phyloP scores from a whole-genome alignment of 2,888 invertebrate species.

The Lasiommata megera region DNA sequence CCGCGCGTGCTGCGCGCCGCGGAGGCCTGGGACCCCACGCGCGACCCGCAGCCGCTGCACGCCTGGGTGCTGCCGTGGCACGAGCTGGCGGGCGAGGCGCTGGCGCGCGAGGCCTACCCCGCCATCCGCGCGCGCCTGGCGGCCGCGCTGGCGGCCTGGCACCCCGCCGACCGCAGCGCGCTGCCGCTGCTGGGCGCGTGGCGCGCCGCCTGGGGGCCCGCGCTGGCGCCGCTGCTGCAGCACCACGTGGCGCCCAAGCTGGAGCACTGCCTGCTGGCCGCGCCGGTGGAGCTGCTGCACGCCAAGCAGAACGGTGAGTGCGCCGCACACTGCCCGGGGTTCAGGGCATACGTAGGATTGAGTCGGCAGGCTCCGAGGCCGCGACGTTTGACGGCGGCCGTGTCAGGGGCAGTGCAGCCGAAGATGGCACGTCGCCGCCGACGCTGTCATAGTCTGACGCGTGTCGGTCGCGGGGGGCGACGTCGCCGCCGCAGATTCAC shows the following conservation, averaged over 20 bases:
- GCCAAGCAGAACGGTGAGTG: no score
- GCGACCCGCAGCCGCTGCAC: slow-evolving; percentile 97
- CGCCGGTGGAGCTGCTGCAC: slow-evolving; percentile 56
- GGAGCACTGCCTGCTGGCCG: slow-evolving; percentile 83
- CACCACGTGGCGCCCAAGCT: slow-evolving; percentile 95
- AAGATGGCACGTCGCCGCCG: no score
- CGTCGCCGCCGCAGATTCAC: no score
- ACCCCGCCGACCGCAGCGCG: slow-evolving; percentile 96
- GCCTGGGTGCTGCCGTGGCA: slow-evolving; percentile 99
- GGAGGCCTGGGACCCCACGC: slow-evolving; percentile 96
- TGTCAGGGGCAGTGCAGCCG: no score
- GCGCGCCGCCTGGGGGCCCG: slow-evolving; percentile 82
- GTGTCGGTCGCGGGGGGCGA: no score
- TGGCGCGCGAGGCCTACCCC: slow-evolving; percentile 88
- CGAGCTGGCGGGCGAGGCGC: slow-evolving; percentile 84
- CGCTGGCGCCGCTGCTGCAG: slow-evolving; percentile 85
- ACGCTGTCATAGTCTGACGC: no score
- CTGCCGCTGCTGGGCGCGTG: slow-evolving; percentile 95
- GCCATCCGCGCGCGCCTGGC: slow-evolving; percentile 95
- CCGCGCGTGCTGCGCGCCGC: slow-evolving; percentile 89
- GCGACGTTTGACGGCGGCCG: no score
- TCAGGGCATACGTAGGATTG: no score
- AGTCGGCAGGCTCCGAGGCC: no score
- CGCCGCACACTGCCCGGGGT: no score
- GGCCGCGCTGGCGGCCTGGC: slow-evolving; percentile 95